Evolutionary conservation across 2,113 vertebrate species (phyloP), one percentile per base, ranked within the genome.

Genomic region (Lamprologus ornatipinnis): DNA sequence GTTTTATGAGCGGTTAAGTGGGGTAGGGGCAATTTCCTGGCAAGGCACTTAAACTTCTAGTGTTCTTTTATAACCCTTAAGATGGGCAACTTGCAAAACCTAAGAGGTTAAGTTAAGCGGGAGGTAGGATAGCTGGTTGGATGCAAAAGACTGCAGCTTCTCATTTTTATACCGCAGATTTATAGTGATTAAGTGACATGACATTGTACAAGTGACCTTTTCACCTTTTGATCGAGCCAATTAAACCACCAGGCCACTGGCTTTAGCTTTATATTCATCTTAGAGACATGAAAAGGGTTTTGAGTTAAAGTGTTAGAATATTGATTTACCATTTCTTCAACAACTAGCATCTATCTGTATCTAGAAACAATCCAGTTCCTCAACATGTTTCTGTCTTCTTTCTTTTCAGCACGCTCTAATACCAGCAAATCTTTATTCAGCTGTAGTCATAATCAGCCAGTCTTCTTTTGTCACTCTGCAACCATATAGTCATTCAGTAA

Each of bases 351-450:
- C 40, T 26, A 23, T 47, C 73, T 37, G 14, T 63, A 23, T 47
- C 73, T 37, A 4, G 75, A 65, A 63, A 85, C 26, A 53, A 23
- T 17, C n/a, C 21, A 28, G 45, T 31, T 10, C n/a, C 33, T 70
- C 63, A 91, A 75, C 17, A 78, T 78, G 26, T 80, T 47, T 73
- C 15, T 70, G 12, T 86, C 26, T 70, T 82, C 47, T 73, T 45
- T 26, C n/a, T 85, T 6, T 6, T 4, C 87, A 89, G 88, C 94
- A 96, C 88, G 90, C 92, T 92, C 93, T 94, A 87, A 82, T 92
- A 58, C 87, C 83, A 12, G 89, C 83, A 88, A 87, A 91, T 89
- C 86, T 89, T 83, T 89, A 91, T 90, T 91, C 92, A 91, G 90
- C 81, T 55, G 37, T 91, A 94, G 90, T 92, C 92, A 83, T 85